phyloP scores from a whole-genome alignment of 2,888 invertebrate species.

The Cosmia pyralina region DNA sequence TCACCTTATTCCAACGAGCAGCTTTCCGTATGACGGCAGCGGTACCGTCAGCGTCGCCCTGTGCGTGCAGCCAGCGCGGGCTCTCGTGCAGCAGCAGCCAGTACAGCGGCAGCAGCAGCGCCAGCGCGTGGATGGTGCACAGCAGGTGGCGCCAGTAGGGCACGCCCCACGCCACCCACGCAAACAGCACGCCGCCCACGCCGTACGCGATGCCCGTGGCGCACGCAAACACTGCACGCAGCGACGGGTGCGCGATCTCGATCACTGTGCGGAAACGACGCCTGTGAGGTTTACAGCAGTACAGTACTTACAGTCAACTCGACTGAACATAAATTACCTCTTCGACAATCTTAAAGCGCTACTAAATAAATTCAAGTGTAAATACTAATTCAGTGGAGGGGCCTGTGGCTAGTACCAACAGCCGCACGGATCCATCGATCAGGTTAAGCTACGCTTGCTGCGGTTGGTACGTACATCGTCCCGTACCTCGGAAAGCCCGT shows the following conservation, averaged over 20 bases:
- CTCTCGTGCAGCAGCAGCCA: constrained; percentile 93
- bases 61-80: constrained; percentile 93
- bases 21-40: constrained; percentile 90
- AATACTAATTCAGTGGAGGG: not conserved
- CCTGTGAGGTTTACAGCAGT: not conserved
- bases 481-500: too few relatives aligned
- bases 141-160: constrained; percentile 93
- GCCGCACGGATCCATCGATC: too few relatives aligned
- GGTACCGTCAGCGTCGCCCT: constrained; percentile 89
- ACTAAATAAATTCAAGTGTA: constrained; percentile 6
- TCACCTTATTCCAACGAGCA: constrained; percentile 91
- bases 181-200: constrained; percentile 89
- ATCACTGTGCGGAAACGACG: constrained; percentile 72
- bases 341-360: not conserved
- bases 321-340: not conserved
- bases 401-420: too few relatives aligned
- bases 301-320: not conserved
- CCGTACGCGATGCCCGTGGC: constrained; percentile 85
- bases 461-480: too few relatives aligned
- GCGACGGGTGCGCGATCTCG: constrained; percentile 82
- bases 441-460: too few relatives aligned
- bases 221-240: constrained; percentile 83
- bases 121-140: constrained; percentile 92
- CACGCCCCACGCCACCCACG: constrained; percentile 81
- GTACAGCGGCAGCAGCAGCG: constrained; percentile 92